Conservation (phyloP, 1,140 invertebrate species). For the Caenorhabditis inopinata region DNA sequence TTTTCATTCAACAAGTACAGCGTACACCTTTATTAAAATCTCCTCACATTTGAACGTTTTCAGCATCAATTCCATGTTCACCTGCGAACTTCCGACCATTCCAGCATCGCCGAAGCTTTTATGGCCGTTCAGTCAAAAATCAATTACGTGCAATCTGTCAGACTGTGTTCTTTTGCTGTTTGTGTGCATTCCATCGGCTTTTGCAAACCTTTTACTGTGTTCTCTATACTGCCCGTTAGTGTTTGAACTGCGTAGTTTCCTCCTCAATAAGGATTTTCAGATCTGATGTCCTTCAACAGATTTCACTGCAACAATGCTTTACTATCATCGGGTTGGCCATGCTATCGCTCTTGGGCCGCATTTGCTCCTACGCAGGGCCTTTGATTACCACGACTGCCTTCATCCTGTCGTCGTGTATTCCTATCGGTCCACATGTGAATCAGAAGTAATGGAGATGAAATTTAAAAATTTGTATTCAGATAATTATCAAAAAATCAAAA, state of each 20-base stretch:
- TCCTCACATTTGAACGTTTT: not conserved
- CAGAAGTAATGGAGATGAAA: not conserved
- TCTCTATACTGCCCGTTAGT: conserved; percentile 48
- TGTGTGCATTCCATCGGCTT: conserved; percentile 40
- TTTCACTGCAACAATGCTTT: conserved; percentile 39
- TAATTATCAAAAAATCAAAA: conserved; percentile 59
- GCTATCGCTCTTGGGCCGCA: conserved; percentile 57
- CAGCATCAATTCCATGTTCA: conserved; percentile 59
- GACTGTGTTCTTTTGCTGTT: conserved; percentile 60
- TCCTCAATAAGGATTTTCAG: not conserved
- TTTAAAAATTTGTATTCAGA: conserved; percentile 50
- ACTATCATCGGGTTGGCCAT: conserved; percentile 50
- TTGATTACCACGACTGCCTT: conserved; percentile 57
- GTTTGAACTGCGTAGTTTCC: not conserved
- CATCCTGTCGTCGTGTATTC: conserved; percentile 57
- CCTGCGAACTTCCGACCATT: conserved; percentile 55
- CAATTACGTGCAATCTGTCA: conserved; percentile 56
- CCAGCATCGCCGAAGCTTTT: conserved; percentile 62
- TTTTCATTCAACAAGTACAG: conserved; percentile 51
- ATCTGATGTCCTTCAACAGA: conserved; percentile 37
- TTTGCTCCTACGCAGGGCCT: conserved; percentile 50
- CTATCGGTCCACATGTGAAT: conserved; percentile 65
- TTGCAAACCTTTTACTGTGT: conserved; percentile 39
- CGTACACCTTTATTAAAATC: not conserved
- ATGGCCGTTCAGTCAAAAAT: conserved; percentile 58